Percentiles rank a stretch among this genome's conserved stretches.
These are phyloP conservation scores for Chloroclysta siterata DNA, from an alignment of 2,888 invertebrate genomes.

Conservation along the genomic window DNA sequence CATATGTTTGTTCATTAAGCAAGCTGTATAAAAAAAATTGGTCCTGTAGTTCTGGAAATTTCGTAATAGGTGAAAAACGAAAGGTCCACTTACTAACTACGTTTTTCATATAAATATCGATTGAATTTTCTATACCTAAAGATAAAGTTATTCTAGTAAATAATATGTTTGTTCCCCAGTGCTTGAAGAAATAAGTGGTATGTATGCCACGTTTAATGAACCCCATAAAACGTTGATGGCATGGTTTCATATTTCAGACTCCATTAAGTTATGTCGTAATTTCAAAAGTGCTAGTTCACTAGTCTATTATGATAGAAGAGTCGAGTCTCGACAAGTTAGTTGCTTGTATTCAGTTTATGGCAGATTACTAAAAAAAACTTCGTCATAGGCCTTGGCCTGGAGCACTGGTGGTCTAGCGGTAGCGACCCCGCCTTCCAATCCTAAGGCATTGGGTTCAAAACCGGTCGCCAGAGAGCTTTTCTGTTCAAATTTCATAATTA, in stretches of 20 bases:
- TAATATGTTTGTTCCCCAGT: slow-evolving; percentile 11
- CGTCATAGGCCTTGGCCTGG: too few species aligned
- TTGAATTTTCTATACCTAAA: background rate
- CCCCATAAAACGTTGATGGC: slow-evolving; percentile 56
- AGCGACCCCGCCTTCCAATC: too few species aligned
- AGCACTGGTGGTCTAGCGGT: too few species aligned
- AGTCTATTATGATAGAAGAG: background rate
- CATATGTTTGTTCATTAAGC: too few species aligned
- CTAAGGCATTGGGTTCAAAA: too few species aligned
- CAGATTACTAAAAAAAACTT: background rate
- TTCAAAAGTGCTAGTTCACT: slow-evolving; percentile 21
- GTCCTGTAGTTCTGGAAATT: too few species aligned
- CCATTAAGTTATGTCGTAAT: slow-evolving; percentile 42
- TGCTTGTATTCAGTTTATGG: background rate
- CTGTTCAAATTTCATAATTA: too few species aligned
- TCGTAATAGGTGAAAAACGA: too few species aligned
- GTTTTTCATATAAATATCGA: background rate
- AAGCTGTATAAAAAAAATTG: too few species aligned
- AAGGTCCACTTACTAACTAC: too few species aligned
- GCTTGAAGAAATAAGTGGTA: slow-evolving; percentile 35
- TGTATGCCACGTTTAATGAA: slow-evolving; percentile 52
- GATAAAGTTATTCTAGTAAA: slow-evolving; percentile 1
- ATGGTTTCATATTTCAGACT: slow-evolving; percentile 53
- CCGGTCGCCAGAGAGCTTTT: too few species aligned
- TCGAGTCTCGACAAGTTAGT: background rate